Conservation (phyloP, 1,140 invertebrate genomes). For the Drosophila nebulosa region DNA sequence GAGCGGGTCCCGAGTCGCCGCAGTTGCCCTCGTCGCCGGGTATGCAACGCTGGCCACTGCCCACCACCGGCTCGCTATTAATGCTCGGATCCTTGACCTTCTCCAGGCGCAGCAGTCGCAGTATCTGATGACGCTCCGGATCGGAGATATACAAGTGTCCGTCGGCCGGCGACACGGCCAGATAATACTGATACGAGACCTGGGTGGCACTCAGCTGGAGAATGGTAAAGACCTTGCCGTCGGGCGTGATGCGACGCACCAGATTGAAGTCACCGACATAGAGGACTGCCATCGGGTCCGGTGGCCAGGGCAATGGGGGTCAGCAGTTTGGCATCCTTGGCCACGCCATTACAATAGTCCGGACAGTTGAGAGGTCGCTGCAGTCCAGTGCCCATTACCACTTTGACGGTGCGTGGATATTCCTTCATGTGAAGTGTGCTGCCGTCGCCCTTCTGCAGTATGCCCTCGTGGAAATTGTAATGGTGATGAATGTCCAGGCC, state of each 20-base stretch:
- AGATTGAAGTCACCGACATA: constrained; percentile 99
- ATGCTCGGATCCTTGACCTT: constrained; percentile 90
- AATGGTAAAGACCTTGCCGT: constrained; percentile 95
- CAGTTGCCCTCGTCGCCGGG: constrained; percentile 95
- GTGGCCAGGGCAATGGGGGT: constrained; percentile 96
- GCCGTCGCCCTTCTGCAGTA: constrained; percentile 97
- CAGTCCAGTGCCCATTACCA: constrained; percentile 96
- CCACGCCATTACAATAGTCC: constrained; percentile 91
- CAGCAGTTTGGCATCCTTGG: constrained; percentile 92
- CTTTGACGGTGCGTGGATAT: constrained; percentile 93
- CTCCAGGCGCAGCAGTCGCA: constrained; percentile 88
- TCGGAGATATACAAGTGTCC: constrained; percentile 98
- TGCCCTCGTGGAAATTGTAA: constrained; percentile 98
- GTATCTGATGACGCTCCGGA: constrained; percentile 94
- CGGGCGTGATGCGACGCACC: constrained; percentile 94
- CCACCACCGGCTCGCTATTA: constrained; percentile 95
- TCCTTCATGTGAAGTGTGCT: constrained; percentile 95
- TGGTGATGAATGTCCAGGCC: constrained; percentile 98
- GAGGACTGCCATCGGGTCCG: constrained; percentile 96
- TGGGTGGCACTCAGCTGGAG: constrained; percentile 95
- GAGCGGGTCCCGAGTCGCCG: constrained; percentile 95
- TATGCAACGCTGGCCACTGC: constrained; percentile 97
- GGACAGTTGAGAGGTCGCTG: constrained; percentile 89
- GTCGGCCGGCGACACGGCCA: constrained; percentile 96
- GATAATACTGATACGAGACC: constrained; percentile 96